These are phyloP conservation scores for Tethea ocularis DNA, from an alignment of 2,888 invertebrate species.

Conservation along the genomic window DNA sequence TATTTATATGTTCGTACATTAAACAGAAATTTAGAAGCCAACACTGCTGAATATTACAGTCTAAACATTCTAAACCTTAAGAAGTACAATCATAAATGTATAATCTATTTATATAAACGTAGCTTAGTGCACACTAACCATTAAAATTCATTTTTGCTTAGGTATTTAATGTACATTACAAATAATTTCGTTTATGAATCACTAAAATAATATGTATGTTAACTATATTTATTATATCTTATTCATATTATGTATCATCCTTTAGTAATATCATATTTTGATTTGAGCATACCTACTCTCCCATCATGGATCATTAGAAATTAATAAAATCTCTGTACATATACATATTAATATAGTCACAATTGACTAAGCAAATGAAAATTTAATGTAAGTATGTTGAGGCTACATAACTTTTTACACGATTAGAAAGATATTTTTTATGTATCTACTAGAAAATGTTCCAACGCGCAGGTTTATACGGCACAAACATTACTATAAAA, in stretches of 20 bases:
- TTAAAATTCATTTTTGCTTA: constrained; percentile 84
- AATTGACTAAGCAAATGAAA: constrained; percentile 10
- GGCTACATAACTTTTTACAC: too few species aligned
- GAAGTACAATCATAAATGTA: constrained; percentile 24
- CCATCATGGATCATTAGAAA: constrained; percentile 32
- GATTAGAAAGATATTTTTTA: background rate
- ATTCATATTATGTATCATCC: constrained; percentile 40
- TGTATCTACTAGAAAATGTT: background rate
- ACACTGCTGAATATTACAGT: constrained; percentile 41
- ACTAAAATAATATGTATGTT: constrained; percentile 40
- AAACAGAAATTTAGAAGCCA: constrained; percentile 54
- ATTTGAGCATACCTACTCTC: constrained; percentile 60
- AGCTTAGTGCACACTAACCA: constrained; percentile 73
- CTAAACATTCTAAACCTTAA: constrained; percentile 47
- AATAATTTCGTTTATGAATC: constrained; percentile 76
- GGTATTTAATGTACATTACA: constrained; percentile 77
- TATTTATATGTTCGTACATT: constrained; percentile 15
- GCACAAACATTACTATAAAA: background rate
- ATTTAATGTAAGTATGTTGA: background rate
- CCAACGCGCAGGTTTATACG: background rate
- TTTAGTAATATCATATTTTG: constrained; percentile 43
- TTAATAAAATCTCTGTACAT: constrained; percentile 52
- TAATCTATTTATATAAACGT: constrained; percentile 46
- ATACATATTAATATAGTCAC: constrained; percentile 36
- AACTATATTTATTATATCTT: constrained; percentile 38